Evolutionary conservation across 1,140 invertebrate genomes (phyloP), one percentile per base, ranked within the genome.

Genomic region (Patella vulgata): DNA sequence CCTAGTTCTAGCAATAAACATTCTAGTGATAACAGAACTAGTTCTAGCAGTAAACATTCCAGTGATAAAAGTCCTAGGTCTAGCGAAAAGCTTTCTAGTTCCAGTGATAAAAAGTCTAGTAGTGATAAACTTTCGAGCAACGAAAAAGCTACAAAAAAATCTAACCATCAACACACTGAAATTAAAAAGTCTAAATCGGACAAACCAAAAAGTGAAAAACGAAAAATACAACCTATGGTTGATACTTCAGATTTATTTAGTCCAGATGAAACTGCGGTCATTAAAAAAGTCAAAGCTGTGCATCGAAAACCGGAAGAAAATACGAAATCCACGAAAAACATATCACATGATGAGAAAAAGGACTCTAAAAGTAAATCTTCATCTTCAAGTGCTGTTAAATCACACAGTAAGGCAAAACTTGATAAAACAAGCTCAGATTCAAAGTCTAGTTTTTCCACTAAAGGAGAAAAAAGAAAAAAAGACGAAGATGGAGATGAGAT

Each of bases 391-490:
- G 31, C 25, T 19, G 23, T 19, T n/a, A 51, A 51, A 3, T 52
- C 50, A 19, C 52, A 54, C 27, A 21, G 25, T 30, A n/a, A 53
- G 12, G 17, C 23, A n/a, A 36, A 17, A 19, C 33, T 19, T 27
- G 30, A 28, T 31, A 53, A 53, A 31, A 33, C n/a, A 30, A 19
- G 39, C 27, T 54, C 52, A 36, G 21, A 3, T 21, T 54, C 52
- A 54, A 30, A 23, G 28, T 28, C 25, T 48, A 25, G 46, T 48
- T 28, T 17, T 8, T 36, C 33, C 33, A 36, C 6, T 36, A 36
- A 36, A 36, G 33, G 33, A 8, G 33, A 36, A 36, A 36, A 36
- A 36, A 61, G 36, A 21, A 36, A 61, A 23, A 31, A 46, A 50
- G 39, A 14, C 30, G 28, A 43, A 51, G 27, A 59, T 46, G 23